Evolutionary conservation across 30 jellyfish, hydroid and myxozoan genomes (phyloP).

Genomic region (Sanderia malayensis): DNA sequence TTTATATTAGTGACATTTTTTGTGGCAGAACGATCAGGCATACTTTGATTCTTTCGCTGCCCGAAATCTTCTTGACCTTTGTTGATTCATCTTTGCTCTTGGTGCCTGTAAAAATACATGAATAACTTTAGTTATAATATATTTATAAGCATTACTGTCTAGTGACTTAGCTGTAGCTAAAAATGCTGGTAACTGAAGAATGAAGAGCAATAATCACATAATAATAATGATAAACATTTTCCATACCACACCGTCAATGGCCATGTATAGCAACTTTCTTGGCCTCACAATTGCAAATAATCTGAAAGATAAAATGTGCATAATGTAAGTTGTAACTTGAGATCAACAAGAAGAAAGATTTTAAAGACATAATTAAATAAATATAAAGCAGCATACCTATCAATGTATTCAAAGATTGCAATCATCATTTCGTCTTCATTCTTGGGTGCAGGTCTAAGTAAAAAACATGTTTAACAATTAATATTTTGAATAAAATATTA

Average conservation of each 20-base stretch:
- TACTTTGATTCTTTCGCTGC: constrained; percentile 98
- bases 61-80: constrained; percentile 96
- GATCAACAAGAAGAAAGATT: too few species aligned
- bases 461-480: too few species aligned
- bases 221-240: too few species aligned
- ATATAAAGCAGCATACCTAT: constrained; percentile 93
- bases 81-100: constrained; percentile 99
- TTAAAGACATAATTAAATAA: too few species aligned
- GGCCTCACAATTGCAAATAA: constrained; percentile 94
- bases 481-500: too few species aligned
- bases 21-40: not conserved
- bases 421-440: constrained; percentile 94
- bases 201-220: too few species aligned
- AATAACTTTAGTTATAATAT: too few species aligned
- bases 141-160: too few species aligned
- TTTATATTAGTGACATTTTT: too few species aligned
- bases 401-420: constrained; percentile 76
- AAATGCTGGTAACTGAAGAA: not conserved
- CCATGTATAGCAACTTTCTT: constrained; percentile 94
- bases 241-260: constrained; percentile 99
- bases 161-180: too few species aligned
- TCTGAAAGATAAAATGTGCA: constrained; percentile 66
- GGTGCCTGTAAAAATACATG: too few species aligned
- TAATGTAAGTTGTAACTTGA: too few species aligned
- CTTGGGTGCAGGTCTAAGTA: constrained; percentile 94